Base-by-base conservation (phyloP, 1,140 invertebrate genomes). In the Hypsibius dujardini region DNA sequence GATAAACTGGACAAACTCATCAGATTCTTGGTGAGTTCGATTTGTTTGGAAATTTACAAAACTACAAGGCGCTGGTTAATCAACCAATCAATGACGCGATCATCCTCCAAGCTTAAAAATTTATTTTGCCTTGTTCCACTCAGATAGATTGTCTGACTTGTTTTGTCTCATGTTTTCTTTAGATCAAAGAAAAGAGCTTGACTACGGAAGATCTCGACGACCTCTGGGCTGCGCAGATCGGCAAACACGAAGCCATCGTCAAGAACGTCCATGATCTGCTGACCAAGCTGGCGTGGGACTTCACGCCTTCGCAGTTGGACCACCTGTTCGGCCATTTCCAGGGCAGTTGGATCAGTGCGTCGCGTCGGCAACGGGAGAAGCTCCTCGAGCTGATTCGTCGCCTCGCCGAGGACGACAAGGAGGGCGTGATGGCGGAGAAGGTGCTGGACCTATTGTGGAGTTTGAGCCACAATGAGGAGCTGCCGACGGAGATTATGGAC, bases 371-470 rank as follows among this genome's bases (percentile, higher is more conserved):
- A 82, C 84, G 92, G 74, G 94, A 98, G 81, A 92, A 95, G 78
- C 81, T 97, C 69, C 81, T 98, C 71, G 94, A 98, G 82, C 83
- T 98, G 72, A 98, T 97, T 75, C 84, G 94, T 72, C 84, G 93
- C 76, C 80, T 98, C 71, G 93, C 94, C 28, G 94, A 98, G 81
- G 94, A 95, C 81, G 94, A 98, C 81, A 97, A 97, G 79, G 92
- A 96, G 80, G 94, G 94, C 72, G 90, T 96, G 15, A 97, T 98
- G 93, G 93, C 94, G 69, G 89, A 95, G 78, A 98, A 97, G 84
- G 90, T 95, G n/a, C 82, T 98, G 73, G 91, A 91, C 70, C 82
- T 98, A 28, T 89, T 98, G 78, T 98, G 94, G 94, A 95, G 93
- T 78, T 83, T 98, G 76, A 92, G 93, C 40, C 92, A 96, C 80